A percentile compares a stretch with the other conserved stretches of the same genome.
Conservation (phyloP, 2,888 invertebrate species). For the Hyppa rectilinea region DNA sequence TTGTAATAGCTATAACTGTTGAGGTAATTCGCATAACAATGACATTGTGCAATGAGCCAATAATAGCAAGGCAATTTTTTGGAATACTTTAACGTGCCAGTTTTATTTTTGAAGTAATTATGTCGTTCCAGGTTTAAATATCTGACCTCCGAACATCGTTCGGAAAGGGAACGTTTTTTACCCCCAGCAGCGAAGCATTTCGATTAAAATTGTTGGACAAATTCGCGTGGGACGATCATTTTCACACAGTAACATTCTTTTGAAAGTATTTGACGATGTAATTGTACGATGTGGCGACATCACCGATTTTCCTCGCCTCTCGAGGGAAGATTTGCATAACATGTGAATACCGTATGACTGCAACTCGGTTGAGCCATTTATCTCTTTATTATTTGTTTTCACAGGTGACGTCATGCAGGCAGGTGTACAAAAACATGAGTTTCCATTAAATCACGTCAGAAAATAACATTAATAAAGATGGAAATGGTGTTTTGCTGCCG, state of each 20-base stretch:
- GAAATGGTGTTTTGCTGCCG: slow-evolving; percentile 3
- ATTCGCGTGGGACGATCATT: slow-evolving; percentile 43
- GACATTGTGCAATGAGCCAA: slow-evolving; percentile 31
- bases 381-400: slow-evolving; percentile 52
- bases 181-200: slow-evolving; percentile 42
- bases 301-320: slow-evolving; percentile 13
- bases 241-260: slow-evolving; percentile 42
- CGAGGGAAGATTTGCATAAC: slow-evolving; percentile 49
- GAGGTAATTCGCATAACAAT: slow-evolving; percentile 50
- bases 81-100: slow-evolving; percentile 24
- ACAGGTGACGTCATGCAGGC: slow-evolving; percentile 43
- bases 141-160: slow-evolving; percentile 43
- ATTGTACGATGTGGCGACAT: slow-evolving; percentile 30
- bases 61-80: slow-evolving; percentile 15
- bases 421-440: slow-evolving; percentile 41
- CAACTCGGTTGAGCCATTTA: slow-evolving; percentile 47
- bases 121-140: slow-evolving; percentile 51
- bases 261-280: slow-evolving; percentile 24
- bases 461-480: slow-evolving; percentile 18
- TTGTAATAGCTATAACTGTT: slow-evolving; percentile 48
- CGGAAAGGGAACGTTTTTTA: slow-evolving; percentile 34
- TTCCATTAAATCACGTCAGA: slow-evolving; percentile 1
- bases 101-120: slow-evolving; percentile 51
- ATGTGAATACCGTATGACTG: slow-evolving; percentile 42
- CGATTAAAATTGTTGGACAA: slow-evolving; percentile 51